Conservation (phyloP, 1,140 invertebrate species). For the Lordiphosa clarofinis region DNA sequence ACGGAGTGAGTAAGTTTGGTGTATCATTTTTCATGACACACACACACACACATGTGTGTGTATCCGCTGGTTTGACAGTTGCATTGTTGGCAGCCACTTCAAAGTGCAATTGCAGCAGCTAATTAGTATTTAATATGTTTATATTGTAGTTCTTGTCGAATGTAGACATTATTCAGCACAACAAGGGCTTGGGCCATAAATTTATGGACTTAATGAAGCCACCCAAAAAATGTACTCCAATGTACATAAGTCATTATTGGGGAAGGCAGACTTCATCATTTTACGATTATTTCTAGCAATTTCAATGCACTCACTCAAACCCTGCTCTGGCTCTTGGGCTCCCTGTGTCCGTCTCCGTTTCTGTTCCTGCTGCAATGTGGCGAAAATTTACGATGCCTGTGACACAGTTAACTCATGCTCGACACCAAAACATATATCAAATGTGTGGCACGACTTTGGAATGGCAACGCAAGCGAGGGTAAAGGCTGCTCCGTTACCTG, state of each 20-base stretch:
- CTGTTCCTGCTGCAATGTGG: conserved; percentile 43
- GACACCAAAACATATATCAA: conserved; percentile 78
- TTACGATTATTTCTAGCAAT: conserved; percentile 77
- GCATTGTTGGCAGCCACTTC: conserved; percentile 62
- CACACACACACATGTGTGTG: conserved; percentile 13
- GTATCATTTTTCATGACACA: conserved; percentile 72
- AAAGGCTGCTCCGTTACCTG: conserved; percentile 37
- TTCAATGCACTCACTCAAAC: conserved; percentile 61
- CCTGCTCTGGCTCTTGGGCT: conserved; percentile 1
- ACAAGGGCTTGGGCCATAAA: conserved; percentile 33
- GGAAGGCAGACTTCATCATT: conserved; percentile 67
- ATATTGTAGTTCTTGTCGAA: conserved; percentile 8
- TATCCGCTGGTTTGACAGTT: conserved; percentile 53
- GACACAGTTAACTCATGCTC: conserved; percentile 77
- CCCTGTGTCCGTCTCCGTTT: background rate
- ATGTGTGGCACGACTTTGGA: conserved; percentile 74
- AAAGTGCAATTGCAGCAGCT: conserved; percentile 70
- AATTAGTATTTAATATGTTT: conserved; percentile 55
- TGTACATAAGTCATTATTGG: conserved; percentile 62
- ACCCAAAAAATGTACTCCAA: conserved; percentile 49
- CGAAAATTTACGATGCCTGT: conserved; percentile 77
- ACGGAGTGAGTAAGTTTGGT: conserved; percentile 47
- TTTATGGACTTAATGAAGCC: conserved; percentile 58
- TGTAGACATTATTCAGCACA: conserved; percentile 52
- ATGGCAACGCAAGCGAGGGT: conserved; percentile 29